A percentile compares a stretch with the other conserved stretches of the same genome.
Conservation (phyloP, 2,113 vertebrate genomes). For the Orycteropus afer region DNA sequence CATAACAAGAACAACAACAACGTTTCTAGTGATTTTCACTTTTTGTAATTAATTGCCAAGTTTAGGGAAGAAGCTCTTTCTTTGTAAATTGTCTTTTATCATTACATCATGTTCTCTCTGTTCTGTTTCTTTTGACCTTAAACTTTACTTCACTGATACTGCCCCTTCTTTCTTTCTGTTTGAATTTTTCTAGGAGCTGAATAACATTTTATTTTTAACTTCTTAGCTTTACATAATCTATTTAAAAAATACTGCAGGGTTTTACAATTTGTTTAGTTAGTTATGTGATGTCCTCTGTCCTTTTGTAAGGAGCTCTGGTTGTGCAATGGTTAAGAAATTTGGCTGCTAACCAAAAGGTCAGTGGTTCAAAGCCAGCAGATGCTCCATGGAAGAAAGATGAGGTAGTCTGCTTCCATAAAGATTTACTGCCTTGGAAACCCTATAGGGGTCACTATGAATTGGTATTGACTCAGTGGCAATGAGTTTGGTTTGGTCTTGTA, state of each 20-base stretch:
- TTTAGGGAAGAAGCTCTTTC: background rate
- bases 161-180: background rate
- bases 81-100: background rate
- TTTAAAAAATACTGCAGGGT: background rate
- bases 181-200: background rate
- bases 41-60: background rate
- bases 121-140: background rate
- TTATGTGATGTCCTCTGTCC: background rate
- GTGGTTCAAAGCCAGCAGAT: too few species aligned
- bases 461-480: too few species aligned
- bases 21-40: background rate
- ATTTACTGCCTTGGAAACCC: too few species aligned
- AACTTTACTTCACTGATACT: background rate
- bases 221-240: background rate
- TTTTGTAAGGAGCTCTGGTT: too few species aligned
- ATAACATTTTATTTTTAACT: background rate
- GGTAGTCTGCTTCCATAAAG: too few species aligned
- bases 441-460: too few species aligned
- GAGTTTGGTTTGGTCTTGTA: too few species aligned
- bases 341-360: too few species aligned
- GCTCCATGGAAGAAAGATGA: too few species aligned
- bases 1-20: too few species aligned
- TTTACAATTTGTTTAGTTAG: background rate
- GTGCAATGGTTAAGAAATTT: too few species aligned
- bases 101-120: background rate